Evolutionary conservation across 2,797 vertebrate species (phyloP).

Genomic region (Hippocampus kuda): DNA sequence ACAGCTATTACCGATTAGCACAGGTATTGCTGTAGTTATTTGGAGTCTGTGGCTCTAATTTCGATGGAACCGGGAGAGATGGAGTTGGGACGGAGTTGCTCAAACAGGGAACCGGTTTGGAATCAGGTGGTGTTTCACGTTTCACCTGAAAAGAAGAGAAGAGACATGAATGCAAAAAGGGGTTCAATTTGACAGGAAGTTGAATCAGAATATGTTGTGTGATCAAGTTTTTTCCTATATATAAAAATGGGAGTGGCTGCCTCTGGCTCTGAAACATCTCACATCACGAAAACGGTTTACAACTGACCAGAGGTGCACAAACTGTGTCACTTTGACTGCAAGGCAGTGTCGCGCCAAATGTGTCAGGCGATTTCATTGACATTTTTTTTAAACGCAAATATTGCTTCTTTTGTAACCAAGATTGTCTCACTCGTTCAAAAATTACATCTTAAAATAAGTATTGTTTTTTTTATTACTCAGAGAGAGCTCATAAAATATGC

Average conservation of each 20-base stretch:
- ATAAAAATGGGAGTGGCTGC: background rate
- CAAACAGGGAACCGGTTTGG: slow-evolving; percentile 43
- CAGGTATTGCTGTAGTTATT: slow-evolving; percentile 52
- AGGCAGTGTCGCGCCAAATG: background rate
- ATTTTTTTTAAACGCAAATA: background rate
- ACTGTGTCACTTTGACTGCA: background rate
- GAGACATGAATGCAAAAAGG: background rate
- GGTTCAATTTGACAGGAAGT: background rate
- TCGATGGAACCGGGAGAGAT: slow-evolving; percentile 47
- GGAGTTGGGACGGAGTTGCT: slow-evolving; percentile 58
- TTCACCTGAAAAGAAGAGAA: slow-evolving; percentile 57
- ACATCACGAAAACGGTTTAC: background rate
- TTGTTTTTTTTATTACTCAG: too few species aligned
- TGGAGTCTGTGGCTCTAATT: slow-evolving; percentile 69
- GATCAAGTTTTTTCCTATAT: background rate
- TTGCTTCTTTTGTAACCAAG: background rate
- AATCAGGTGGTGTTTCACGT: slow-evolving; percentile 50
- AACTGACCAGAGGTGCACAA: background rate
- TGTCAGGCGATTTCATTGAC: background rate
- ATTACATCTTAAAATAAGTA: too few species aligned
- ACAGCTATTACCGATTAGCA: slow-evolving; percentile 53
- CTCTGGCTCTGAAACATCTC: background rate
- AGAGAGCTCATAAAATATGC: too few species aligned
- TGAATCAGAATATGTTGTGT: background rate
- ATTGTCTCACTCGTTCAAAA: too few species aligned